Percentiles rank a stretch among this genome's conserved stretches.
Conservation (phyloP, 2,113 vertebrate genomes). For the Osmerus eperlanus region DNA sequence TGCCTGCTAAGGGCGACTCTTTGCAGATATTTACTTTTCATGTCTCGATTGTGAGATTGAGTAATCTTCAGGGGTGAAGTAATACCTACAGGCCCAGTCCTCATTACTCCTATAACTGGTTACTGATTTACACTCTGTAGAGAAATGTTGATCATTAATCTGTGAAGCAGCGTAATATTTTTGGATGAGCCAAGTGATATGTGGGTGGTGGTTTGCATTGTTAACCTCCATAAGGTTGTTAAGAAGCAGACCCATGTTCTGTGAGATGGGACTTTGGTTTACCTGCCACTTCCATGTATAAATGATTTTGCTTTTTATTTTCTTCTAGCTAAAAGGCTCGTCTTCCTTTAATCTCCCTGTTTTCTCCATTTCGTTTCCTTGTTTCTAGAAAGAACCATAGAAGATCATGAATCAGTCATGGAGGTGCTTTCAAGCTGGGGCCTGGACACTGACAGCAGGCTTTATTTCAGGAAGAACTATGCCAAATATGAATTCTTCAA, state of each 20-base stretch:
- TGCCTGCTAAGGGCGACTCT: neutral
- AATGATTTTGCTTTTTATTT: too few species aligned
- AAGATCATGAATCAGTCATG: conserved; percentile 92
- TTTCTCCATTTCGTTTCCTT: neutral
- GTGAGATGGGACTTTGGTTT: too few species aligned
- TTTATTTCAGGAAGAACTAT: conserved; percentile 97
- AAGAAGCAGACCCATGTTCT: too few species aligned
- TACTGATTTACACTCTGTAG: conserved; percentile 49
- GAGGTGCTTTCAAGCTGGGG: conserved; percentile 89
- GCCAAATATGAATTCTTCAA: conserved; percentile 99
- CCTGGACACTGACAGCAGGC: conserved; percentile 84
- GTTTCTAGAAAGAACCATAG: conserved; percentile 86
- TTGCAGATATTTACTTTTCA: conserved; percentile 9
- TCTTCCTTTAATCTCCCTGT: too few species aligned
- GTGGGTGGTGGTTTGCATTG: too few species aligned
- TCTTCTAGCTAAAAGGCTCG: too few species aligned
- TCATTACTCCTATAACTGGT: conserved; percentile 19
- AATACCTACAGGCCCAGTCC: conserved; percentile 16
- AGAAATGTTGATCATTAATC: conserved; percentile 60
- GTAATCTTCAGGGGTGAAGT: conserved; percentile 45
- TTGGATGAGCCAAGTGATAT: too few species aligned
- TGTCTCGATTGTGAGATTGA: conserved; percentile 40
- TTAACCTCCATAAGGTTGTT: too few species aligned
- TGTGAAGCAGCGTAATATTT: neutral
- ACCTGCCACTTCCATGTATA: too few species aligned